Percentiles rank a stretch among this genome's conserved stretches.
phyloP scores from a whole-genome alignment of 2,797 vertebrate genomes.

The Megaceryle alcyon region DNA sequence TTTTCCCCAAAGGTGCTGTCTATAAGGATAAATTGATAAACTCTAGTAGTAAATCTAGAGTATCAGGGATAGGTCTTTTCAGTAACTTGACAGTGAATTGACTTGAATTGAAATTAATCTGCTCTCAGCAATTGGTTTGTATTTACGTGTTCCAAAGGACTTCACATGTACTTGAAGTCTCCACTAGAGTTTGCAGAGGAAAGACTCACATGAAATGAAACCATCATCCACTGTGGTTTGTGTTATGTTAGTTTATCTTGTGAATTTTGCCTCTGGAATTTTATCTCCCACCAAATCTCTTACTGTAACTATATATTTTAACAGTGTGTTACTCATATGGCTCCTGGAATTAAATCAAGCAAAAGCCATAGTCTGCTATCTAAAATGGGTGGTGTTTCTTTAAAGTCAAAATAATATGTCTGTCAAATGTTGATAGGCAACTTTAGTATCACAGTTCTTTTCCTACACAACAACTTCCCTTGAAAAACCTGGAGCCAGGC shows the following conservation, averaged over 20 bases:
- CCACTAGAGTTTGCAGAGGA: not conserved
- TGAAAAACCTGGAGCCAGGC: not conserved
- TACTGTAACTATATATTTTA: not conserved
- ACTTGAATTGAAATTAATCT: not conserved
- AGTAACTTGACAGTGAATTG: not conserved
- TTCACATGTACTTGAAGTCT: not conserved
- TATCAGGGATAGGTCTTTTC: not conserved
- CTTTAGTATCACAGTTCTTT: not conserved
- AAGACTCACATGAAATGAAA: not conserved
- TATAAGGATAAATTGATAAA: not conserved
- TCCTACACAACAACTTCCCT: not conserved
- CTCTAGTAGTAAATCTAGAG: not conserved
- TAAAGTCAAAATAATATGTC: rapidly evolving
- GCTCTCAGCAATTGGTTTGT: not conserved
- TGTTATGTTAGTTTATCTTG: not conserved
- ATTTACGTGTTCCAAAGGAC: not conserved
- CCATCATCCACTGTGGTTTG: not conserved
- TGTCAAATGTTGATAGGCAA: not conserved
- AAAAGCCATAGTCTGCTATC: rapidly evolving
- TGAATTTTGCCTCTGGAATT: not conserved
- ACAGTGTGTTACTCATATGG: rapidly evolving
- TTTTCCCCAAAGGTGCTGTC: not conserved
- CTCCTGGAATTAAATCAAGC: not conserved
- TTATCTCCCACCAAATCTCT: not conserved
- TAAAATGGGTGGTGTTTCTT: not conserved